Evolutionary conservation across 2,888 invertebrate species (phyloP), one percentile per base, ranked within the genome.

Genomic region (Pandemis heparana): DNA sequence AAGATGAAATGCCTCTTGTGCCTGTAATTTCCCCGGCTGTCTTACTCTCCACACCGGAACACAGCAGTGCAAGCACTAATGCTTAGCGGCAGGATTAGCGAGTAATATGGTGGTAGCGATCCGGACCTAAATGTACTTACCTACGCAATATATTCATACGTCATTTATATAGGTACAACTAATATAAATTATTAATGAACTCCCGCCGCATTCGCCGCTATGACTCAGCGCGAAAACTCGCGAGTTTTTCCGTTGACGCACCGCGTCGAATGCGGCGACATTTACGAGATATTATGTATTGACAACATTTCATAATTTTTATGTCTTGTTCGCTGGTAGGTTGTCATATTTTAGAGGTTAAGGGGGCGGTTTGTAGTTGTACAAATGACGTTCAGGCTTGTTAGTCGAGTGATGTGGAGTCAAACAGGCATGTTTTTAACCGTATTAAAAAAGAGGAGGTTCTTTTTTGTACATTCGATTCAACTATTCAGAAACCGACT

Each of bases 251-350:
- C n/a, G 69, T 41, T 63, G 69, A 69, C 68, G 62, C 73, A 68
- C n/a, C 68, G 62, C 18, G 66, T 56, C 56, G 14, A 56, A 39
- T 12, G 18, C 39, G 56, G 39, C 7, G 69, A 74, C 74, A 61
- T 65, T 74, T 53, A 65, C 65, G 69, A 14, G 60, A 41, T n/a
- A 56, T 56, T 56, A 56, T 56, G 23, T 65, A 74, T 74, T 41
- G 69, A 74, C 43, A 61, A 74, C 70, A 70, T 70, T 74, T 74
- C 64, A 60, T 65, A 65, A 61, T 65, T 60, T 74, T 70, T 70
- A 74, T 43, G 23, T 41, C 41, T 38, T 63, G 59, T 56, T 0
- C 5, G 12, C 43, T 38, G 56, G 16, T 60, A 68, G 43, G 60
- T 41, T 61, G 68, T 39, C 38, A 59, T 56, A 38, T 56, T 72